Percentiles rank a stretch among this genome's conserved stretches.
Evolutionary conservation across 2,888 invertebrate species (phyloP).

Genomic region (Amphipoea oculea): DNA sequence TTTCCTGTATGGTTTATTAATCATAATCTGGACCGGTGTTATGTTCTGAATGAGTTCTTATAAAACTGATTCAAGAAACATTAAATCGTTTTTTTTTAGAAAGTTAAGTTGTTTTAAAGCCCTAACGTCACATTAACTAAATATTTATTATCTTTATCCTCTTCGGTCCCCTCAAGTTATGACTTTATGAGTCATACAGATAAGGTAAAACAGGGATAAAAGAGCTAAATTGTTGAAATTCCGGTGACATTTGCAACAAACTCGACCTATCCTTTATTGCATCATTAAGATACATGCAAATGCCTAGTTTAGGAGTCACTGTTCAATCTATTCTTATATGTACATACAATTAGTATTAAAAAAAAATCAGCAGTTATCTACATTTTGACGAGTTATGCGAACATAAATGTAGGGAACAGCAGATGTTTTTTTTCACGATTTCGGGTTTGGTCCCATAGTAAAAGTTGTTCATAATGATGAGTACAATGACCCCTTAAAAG

Average conservation of each 20-base stretch:
- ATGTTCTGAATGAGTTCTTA: neutral
- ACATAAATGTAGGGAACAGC: too few relatives aligned
- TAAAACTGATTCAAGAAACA: neutral
- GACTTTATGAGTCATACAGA: slow-evolving; percentile 5
- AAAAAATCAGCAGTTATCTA: too few relatives aligned
- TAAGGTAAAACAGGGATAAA: slow-evolving; percentile 4
- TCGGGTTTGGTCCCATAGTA: too few relatives aligned
- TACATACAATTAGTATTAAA: too few relatives aligned
- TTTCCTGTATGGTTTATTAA: slow-evolving; percentile 21
- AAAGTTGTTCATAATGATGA: too few relatives aligned
- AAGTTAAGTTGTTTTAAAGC: too few relatives aligned
- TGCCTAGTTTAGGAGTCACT: neutral
- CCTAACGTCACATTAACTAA: neutral
- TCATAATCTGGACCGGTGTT: neutral
- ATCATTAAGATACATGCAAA: neutral
- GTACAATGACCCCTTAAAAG: too few relatives aligned
- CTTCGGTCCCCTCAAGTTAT: neutral
- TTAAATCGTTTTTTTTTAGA: neutral
- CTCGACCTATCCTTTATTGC: neutral
- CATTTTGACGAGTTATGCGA: too few relatives aligned
- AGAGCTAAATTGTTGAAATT: neutral
- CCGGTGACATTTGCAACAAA: slow-evolving; percentile 1
- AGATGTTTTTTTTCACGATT: too few relatives aligned
- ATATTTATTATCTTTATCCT: neutral
- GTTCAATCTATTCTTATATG: neutral